Conservation (phyloP, 2,113 vertebrate species). For the Indicator indicator region DNA sequence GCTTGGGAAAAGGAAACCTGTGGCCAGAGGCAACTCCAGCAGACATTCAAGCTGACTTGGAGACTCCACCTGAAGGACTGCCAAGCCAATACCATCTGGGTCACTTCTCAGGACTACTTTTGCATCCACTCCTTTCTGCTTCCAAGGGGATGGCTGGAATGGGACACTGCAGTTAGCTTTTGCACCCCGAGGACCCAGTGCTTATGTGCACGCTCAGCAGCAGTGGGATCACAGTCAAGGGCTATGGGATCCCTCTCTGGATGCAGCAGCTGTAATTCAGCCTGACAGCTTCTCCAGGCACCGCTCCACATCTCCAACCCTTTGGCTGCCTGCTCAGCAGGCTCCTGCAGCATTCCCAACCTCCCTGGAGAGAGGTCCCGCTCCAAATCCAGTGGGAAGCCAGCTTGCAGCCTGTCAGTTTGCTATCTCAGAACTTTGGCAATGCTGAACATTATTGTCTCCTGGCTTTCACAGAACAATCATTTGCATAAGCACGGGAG, state of each 20-base stretch:
- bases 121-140: background rate
- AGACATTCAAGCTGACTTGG: background rate
- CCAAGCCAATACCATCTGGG: background rate
- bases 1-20: background rate
- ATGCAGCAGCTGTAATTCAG: background rate
- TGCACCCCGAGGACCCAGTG: background rate
- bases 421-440: background rate
- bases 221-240: background rate
- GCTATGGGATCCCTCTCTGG: background rate
- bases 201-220: background rate
- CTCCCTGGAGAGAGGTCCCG: background rate
- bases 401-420: background rate
- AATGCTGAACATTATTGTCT: background rate
- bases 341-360: background rate
- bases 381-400: background rate
- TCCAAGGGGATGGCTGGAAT: background rate
- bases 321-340: background rate
- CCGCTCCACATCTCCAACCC: accelerated
- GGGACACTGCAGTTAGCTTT: accelerated
- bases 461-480: background rate
- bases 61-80: background rate
- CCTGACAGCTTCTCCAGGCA: background rate
- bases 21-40: background rate
- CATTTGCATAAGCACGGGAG: constrained; percentile 1
- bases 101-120: background rate